Percentiles rank a stretch among this genome's conserved stretches.
Evolutionary conservation across 2,797 vertebrate species (phyloP).

Genomic region (Balearica regulorum): DNA sequence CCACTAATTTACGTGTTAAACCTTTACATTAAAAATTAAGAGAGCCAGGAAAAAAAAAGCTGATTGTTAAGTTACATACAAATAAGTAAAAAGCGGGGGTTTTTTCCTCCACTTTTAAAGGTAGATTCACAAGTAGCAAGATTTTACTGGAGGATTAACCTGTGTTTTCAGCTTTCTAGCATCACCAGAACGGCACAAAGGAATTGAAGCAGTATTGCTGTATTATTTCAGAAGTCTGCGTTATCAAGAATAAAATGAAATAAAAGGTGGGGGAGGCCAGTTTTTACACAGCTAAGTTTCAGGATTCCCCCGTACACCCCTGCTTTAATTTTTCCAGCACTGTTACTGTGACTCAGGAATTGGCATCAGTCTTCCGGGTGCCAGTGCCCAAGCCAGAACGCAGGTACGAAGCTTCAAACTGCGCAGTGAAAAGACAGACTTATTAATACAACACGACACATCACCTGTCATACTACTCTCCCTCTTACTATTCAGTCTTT

Average conservation of each 20-base stretch:
- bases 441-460: background rate
- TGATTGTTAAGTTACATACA: background rate
- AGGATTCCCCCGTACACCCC: fast-evolving
- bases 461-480: background rate
- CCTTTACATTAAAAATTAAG: background rate
- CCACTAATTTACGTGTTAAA: background rate
- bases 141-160: background rate
- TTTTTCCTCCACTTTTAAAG: background rate
- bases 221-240: background rate
- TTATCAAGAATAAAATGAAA: background rate
- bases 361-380: fast-evolving
- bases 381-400: background rate
- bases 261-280: background rate
- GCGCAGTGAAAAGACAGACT: background rate
- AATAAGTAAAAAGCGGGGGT: background rate
- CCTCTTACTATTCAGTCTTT: background rate
- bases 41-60: background rate
- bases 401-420: background rate
- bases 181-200: background rate
- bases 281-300: background rate
- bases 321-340: background rate
- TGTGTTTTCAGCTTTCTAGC: background rate
- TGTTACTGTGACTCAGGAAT: background rate
- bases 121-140: background rate
- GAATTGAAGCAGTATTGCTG: background rate